Conservation (phyloP, 2,888 invertebrate species). For the Beris chalybata region DNA sequence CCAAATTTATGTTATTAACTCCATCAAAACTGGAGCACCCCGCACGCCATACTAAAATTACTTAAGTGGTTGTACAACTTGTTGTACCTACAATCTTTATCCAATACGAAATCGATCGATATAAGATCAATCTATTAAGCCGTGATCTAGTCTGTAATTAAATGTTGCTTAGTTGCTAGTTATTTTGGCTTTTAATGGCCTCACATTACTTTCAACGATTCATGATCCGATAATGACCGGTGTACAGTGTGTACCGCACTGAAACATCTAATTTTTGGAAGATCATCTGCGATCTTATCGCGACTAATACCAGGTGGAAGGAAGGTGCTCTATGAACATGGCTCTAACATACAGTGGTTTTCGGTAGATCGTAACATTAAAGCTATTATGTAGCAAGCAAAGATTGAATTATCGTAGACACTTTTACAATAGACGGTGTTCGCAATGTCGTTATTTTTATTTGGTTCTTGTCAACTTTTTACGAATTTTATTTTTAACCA, state of each 20-base stretch:
- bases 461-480: no score
- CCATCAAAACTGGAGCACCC: slow-evolving; percentile 25
- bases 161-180: slow-evolving; percentile 23
- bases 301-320: no score
- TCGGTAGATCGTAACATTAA: no score
- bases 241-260: neutral
- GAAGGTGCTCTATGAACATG: no score
- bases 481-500: no score
- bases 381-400: no score
- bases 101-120: neutral
- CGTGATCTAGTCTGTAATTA: slow-evolving; percentile 15
- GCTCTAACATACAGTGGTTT: no score
- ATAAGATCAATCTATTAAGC: slow-evolving; percentile 9
- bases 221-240: slow-evolving; percentile 26
- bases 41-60: neutral
- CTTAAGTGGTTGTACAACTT: slow-evolving; percentile 31
- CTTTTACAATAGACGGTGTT: no score
- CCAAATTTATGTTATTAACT: slow-evolving; percentile 15
- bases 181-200: slow-evolving; percentile 18
- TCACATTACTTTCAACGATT: slow-evolving; percentile 15
- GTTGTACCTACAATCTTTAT: neutral
- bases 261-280: slow-evolving; percentile 22
- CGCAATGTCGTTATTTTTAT: no score
- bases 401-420: no score
- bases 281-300: slow-evolving; percentile 11